Conservation (phyloP, 2,888 invertebrate genomes). For the Erynnis tages region DNA sequence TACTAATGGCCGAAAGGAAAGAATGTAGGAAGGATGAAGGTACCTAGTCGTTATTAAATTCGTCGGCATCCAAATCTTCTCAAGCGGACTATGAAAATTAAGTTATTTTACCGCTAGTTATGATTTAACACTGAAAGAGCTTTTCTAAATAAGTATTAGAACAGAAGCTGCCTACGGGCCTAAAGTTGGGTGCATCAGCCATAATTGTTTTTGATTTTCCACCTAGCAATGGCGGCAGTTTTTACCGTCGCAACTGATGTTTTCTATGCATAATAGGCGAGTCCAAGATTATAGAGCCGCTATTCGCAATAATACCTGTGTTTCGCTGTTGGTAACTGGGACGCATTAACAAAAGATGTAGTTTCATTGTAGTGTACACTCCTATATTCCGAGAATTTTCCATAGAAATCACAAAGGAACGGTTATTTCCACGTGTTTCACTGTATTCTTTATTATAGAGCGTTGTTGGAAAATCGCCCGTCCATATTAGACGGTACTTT, state of each 20-base stretch:
- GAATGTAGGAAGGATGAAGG: too few species aligned
- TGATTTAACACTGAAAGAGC: too few species aligned
- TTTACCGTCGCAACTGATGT: slow-evolving; percentile 66
- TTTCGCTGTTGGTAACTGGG: slow-evolving; percentile 62
- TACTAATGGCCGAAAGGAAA: too few species aligned
- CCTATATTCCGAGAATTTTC: slow-evolving; percentile 44
- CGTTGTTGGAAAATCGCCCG: neutral
- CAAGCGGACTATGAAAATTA: too few species aligned
- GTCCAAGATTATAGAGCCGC: slow-evolving; percentile 62
- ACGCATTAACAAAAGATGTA: slow-evolving; percentile 61
- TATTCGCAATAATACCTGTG: slow-evolving; percentile 57
- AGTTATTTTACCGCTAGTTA: too few species aligned
- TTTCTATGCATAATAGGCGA: slow-evolving; percentile 68
- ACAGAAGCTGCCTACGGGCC: neutral
- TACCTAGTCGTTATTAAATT: too few species aligned
- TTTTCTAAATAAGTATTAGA: neutral
- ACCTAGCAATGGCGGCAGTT: slow-evolving; percentile 56
- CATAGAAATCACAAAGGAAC: slow-evolving; percentile 56
- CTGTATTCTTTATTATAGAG: slow-evolving; percentile 11
- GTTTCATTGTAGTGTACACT: slow-evolving; percentile 48
- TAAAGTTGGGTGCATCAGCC: slow-evolving; percentile 15
- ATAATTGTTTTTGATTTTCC: slow-evolving; percentile 68
- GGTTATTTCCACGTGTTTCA: slow-evolving; percentile 30
- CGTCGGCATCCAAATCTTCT: too few species aligned
- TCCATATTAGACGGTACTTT: neutral